Evolutionary conservation across 2,113 vertebrate species (phyloP), one percentile per base, ranked within the genome.

Genomic region (Pollachius pollachius): DNA sequence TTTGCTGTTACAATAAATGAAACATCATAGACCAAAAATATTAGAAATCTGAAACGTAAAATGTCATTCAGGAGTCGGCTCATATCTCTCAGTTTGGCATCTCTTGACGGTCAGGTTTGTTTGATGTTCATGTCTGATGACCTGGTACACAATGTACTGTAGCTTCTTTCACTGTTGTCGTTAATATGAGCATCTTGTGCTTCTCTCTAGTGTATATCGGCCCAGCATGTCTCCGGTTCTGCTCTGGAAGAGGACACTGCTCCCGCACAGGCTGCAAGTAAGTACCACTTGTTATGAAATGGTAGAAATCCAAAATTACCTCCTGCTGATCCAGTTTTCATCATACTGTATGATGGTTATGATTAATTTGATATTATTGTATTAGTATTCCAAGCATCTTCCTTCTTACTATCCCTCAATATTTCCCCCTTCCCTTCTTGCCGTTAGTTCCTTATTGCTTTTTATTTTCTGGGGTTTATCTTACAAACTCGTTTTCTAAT

Each of bases 251-350:
- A 92, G 97, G 97, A 92, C 96, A 96, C 71, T 99, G 97, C 78
- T 95, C 95, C 58, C 94, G 93, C 70, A 97, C 92, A 54, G 97
- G 97, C 78, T 99, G 97, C 97, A 98, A 95, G 97, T 99, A 94
- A 92, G 96, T 15, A 73, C 30, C 78, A 6, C 30, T 30, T 3
- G 70, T 56, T 77, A 77, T 81, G 80, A 81, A 72, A 76, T 58
- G 37, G 77, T 68, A 85, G 82, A 65, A 84, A 84, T 81, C 71
- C 68, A 71, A 19, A 61, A 72, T 72, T 34, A 48, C 52, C 54
- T 37, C 70, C 70, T 68, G 62, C 68, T 72, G 67, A 80, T 77
- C 71, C 63, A 80, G 41, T 72, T 77, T 78, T 61, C 73, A 81
- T 85, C 65, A 63, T 58, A 69, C 63, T 71, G 54, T 71, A 62